Conservation (phyloP, 2,113 vertebrate genomes). For the Illadopsis cleaveri region DNA sequence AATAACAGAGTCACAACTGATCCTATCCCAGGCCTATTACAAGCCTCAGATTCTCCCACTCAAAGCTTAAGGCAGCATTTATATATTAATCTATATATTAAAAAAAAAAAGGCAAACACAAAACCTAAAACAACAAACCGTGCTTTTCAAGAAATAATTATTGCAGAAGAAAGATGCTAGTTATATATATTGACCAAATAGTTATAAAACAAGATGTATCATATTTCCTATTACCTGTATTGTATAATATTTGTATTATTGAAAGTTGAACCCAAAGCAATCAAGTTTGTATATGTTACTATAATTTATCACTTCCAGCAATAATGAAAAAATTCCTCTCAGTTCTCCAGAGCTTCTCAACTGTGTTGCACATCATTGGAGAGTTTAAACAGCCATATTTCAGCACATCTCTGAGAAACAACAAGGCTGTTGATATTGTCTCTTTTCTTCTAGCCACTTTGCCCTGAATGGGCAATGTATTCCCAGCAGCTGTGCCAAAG, state of each 20-base stretch:
- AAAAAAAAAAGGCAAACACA: background rate
- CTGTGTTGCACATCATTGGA: background rate
- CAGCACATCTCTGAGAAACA: background rate
- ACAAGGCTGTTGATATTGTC: background rate
- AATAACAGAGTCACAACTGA: background rate
- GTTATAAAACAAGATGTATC: background rate
- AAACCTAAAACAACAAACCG: background rate
- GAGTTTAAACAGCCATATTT: background rate
- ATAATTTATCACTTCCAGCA: background rate
- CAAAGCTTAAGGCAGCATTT: background rate
- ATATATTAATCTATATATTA: background rate
- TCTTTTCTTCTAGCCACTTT: background rate
- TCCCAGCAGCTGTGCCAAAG: background rate
- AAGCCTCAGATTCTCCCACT: background rate
- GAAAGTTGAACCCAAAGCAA: background rate
- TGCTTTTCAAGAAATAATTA: background rate
- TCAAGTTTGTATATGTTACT: background rate
- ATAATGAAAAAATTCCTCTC: background rate
- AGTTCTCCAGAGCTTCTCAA: background rate
- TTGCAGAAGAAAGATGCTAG: background rate
- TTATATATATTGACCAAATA: background rate
- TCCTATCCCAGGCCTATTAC: background rate
- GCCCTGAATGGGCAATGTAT: background rate
- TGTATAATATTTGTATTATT: background rate
- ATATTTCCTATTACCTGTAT: background rate